Percentiles rank a stretch among this genome's conserved stretches.
Evolutionary conservation across 2,888 invertebrate species (phyloP).

Genomic region (Diploptera punctata): DNA sequence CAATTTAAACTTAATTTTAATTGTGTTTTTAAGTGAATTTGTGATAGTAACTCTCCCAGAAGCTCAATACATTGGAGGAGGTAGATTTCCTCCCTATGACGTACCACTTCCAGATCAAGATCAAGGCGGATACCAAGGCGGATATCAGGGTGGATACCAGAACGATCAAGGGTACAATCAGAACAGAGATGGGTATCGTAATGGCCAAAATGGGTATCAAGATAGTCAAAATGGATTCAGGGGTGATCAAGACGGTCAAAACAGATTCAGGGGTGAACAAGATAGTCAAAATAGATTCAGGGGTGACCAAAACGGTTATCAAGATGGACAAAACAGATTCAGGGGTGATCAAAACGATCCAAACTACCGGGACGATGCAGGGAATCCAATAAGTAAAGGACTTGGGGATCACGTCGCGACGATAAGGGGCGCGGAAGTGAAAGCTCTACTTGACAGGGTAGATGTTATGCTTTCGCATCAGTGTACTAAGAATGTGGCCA

Average conservation of each 20-base stretch:
- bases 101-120: too few species aligned
- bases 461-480: slow-evolving; percentile 80
- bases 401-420: background rate
- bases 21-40: too few species aligned
- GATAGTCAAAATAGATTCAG: background rate
- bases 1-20: too few species aligned
- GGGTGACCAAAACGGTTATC: background rate
- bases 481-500: slow-evolving; percentile 85
- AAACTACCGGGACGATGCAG: background rate
- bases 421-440: slow-evolving; percentile 52
- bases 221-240: background rate
- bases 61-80: too few species aligned
- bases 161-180: too few species aligned
- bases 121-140: too few species aligned
- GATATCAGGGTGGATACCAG: too few species aligned
- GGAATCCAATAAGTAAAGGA: background rate
- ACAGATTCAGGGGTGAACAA: background rate
- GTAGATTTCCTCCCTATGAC: too few species aligned
- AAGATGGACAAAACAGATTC: background rate
- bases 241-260: background rate
- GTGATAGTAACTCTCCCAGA: too few species aligned
- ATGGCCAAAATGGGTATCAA: too few species aligned
- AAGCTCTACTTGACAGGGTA: slow-evolving; percentile 69
- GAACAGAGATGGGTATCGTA: too few species aligned
- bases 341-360: background rate